Percentiles rank a stretch among this genome's conserved stretches.
phyloP scores from a whole-genome alignment of 2,113 vertebrate species.

The Tragelaphus scriptus region DNA sequence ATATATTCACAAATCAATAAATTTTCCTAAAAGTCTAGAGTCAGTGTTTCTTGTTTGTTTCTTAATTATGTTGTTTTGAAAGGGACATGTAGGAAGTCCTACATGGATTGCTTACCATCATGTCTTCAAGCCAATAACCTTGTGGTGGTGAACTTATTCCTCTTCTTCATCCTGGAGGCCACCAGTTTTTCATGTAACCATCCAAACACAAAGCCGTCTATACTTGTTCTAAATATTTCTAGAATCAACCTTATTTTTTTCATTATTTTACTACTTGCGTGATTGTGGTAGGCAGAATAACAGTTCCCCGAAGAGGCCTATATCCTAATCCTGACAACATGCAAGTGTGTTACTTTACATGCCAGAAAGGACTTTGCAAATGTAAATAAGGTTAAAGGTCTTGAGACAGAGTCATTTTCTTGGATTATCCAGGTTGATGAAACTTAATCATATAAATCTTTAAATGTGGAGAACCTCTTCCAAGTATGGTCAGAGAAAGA shows the following conservation, averaged over 20 bases:
- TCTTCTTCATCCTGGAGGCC: not conserved
- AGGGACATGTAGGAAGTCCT: not conserved
- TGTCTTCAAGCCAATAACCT: not conserved
- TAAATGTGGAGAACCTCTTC: not conserved
- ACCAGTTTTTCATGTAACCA: not conserved
- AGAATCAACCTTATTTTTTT: not conserved
- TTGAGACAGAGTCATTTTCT: not conserved
- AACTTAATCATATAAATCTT: not conserved
- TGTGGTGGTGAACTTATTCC: not conserved
- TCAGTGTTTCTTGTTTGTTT: not conserved
- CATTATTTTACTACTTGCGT: not conserved
- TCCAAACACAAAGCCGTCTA: not conserved
- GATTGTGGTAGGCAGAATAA: not conserved
- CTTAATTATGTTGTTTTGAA: not conserved
- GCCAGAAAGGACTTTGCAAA: not conserved
- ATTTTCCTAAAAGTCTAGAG: not conserved
- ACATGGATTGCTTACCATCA: not conserved
- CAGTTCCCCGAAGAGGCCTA: not conserved
- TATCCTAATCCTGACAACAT: not conserved
- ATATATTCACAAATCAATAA: not conserved
- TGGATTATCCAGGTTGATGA: not conserved
- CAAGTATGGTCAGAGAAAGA: not conserved
- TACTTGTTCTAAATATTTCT: not conserved
- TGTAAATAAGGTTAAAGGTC: not conserved
- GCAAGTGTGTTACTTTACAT: not conserved